These are phyloP conservation scores for Piscicola geometra DNA, from an alignment of 2,888 invertebrate species.

Conservation along the genomic window DNA sequence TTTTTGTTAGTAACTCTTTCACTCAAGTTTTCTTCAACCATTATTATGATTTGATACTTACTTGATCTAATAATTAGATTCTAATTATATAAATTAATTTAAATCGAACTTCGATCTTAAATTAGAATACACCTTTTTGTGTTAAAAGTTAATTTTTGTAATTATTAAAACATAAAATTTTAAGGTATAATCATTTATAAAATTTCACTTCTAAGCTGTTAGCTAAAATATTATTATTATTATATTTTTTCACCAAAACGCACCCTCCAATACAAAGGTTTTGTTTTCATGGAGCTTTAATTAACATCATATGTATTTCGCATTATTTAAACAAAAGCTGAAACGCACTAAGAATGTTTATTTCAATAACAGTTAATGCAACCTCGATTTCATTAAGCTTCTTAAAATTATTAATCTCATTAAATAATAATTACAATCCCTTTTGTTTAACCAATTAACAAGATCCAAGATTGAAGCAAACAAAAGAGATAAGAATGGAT, in stretches of 20 bases:
- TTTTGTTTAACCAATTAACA: too few relatives aligned
- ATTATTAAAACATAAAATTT: too few relatives aligned
- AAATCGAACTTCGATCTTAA: conserved; percentile 5
- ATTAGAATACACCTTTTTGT: background rate
- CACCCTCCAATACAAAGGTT: background rate
- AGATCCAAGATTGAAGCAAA: too few relatives aligned
- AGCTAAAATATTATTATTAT: too few relatives aligned
- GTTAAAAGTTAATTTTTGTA: background rate
- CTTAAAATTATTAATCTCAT: too few relatives aligned
- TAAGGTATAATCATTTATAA: too few relatives aligned
- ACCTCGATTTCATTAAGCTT: too few relatives aligned
- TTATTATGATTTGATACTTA: background rate
- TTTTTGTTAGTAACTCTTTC: background rate
- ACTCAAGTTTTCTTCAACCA: background rate
- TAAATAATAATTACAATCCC: too few relatives aligned
- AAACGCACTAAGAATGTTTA: background rate
- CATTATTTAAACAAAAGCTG: conserved; percentile 3
- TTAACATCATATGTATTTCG: conserved; percentile 5
- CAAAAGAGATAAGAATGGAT: too few relatives aligned
- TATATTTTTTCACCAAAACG: background rate
- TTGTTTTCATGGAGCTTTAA: conserved; percentile 4
- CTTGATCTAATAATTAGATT: background rate
- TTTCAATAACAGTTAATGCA: too few relatives aligned
- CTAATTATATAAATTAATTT: too few relatives aligned
- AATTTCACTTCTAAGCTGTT: too few relatives aligned